Base-by-base conservation (phyloP, 1,140 invertebrate genomes). In the Plodia interpunctella region DNA sequence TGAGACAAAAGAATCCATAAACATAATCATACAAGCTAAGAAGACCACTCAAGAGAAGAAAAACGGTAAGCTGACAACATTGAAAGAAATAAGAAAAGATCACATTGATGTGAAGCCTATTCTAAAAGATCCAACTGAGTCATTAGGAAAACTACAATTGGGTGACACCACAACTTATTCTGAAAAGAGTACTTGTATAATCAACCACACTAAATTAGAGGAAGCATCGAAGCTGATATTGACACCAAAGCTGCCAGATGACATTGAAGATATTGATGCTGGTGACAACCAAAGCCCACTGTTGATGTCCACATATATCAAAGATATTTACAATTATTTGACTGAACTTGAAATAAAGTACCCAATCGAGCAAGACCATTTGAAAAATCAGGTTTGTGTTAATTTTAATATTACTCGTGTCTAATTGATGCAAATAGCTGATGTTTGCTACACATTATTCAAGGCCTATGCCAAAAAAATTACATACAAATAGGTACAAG, bases 251-350 rank as follows among this genome's bases (percentile, higher is more conserved):
- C 62, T 90, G 17, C 82, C 88, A 0, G 60, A 72, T 49, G 80
- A 86, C 25, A 83, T 90, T 68, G 88, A 90, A 68, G 96, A 97
- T 83, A 92, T 93, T 72, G 93, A 94, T 64, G 94, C 95, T 71
- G 88, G 81, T 55, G 91, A 93, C 50, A 95, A 96, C 77, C 78
- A 83, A 25, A 89, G 74, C 57, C 95, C 95, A 5, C 92, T 95
- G 72, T 90, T 97, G 63, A 94, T 96, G 76, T 93, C 93, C 21
- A 92, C 94, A 65, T 97, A 97, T 80, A 94, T 95, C 52, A 94
- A 95, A 65, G 95, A 97, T 65, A 98, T 98, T 78, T 97, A 96
- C 75, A 80, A 88, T 11, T 97, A 98, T 82, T 90, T 98, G 72
- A 91, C 92, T 67, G 78, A 91, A 19, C 80, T 97, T 57, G 96